phyloP scores from a whole-genome alignment of 2,797 vertebrate genomes.

The Siniperca obscura region DNA sequence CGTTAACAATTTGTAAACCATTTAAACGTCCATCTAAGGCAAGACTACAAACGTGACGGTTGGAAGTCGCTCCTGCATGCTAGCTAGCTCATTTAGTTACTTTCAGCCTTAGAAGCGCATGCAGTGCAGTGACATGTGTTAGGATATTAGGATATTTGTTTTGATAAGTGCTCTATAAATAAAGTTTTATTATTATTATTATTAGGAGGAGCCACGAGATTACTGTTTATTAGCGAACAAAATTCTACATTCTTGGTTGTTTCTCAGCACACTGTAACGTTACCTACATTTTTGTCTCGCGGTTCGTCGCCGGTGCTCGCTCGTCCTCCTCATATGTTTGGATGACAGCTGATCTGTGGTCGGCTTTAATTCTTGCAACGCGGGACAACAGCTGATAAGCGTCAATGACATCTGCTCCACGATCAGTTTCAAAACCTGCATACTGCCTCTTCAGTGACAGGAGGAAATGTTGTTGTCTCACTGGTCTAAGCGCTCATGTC shows the following conservation, averaged over 20 bases:
- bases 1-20: background rate
- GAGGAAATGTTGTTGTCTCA: background rate
- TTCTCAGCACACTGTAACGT: conserved; percentile 1
- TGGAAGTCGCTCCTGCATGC: background rate
- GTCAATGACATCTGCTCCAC: background rate
- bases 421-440: conserved; percentile 15
- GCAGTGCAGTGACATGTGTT: background rate
- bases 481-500: background rate
- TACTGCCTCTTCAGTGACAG: background rate
- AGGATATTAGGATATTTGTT: accelerated
- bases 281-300: conserved; percentile 68
- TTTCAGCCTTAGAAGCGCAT: accelerated
- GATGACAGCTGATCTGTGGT: conserved; percentile 32
- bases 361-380: background rate
- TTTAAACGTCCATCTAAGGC: conserved; percentile 48
- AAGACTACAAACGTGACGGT: background rate
- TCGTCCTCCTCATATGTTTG: background rate
- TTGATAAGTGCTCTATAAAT: too few species aligned
- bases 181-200: too few species aligned
- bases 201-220: background rate
- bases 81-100: background rate
- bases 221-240: background rate
- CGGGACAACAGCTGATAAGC: accelerated
- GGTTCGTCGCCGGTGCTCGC: background rate
- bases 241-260: accelerated